A percentile compares a stretch with the other conserved stretches of the same genome.
These are phyloP conservation scores for Leucopsar rothschildi DNA, from an alignment of 2,113 vertebrate genomes.

Conservation along the genomic window DNA sequence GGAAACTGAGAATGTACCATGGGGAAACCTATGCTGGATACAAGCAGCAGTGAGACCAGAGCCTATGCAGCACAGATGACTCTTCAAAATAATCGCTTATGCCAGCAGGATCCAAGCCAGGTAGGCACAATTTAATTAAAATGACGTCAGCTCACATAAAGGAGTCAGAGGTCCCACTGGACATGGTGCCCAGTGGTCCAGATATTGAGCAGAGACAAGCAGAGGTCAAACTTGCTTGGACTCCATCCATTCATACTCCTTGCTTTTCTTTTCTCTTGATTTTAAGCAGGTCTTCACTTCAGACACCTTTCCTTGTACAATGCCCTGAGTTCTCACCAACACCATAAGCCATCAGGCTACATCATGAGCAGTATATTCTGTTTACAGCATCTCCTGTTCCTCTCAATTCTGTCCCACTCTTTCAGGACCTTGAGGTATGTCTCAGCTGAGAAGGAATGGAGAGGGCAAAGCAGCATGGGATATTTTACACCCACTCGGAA, in stretches of 20 bases:
- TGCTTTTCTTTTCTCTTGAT: background rate
- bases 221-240: background rate
- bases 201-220: background rate
- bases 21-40: background rate
- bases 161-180: background rate
- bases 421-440: background rate
- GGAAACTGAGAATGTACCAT: rapidly evolving
- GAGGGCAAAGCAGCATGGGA: background rate
- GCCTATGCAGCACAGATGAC: background rate
- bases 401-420: background rate
- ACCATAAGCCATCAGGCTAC: background rate
- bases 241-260: background rate
- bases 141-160: background rate
- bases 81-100: conserved; percentile 2
- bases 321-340: background rate
- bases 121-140: conserved; percentile 51
- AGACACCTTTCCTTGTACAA: background rate
- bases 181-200: background rate
- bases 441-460: background rate
- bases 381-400: background rate
- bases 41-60: background rate
- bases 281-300: background rate
- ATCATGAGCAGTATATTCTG: rapidly evolving
- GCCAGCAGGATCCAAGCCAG: conserved; percentile 14
- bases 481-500: background rate